Base-by-base conservation (phyloP, 2,888 invertebrate genomes). In the Nezara viridula region DNA sequence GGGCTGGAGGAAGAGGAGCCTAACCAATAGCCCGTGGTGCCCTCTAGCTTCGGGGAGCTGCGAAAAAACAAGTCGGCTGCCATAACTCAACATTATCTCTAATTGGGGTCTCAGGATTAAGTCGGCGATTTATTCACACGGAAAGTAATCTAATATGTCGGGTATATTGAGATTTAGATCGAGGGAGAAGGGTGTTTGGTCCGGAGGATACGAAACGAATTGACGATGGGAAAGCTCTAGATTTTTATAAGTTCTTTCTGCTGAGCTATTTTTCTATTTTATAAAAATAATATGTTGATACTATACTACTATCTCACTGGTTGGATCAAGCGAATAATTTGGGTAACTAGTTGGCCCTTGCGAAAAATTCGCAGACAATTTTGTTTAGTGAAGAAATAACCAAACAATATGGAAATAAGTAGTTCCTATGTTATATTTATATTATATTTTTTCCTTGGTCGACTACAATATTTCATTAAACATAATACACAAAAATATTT, bases 41-140 rank as follows among this genome's bases (percentile, higher is more conserved):
- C 14, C 14, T 21, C 5, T 27, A 14, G 52, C 12, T 4, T 7
- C 4, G 6, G 49, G 19, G 50, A 32, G 16, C 10, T 16, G 19
- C 32, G 9, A 50, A 32, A 32, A 32, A 55, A 86, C 4, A 86
- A 86, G 4, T 14, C 7, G 3, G n/a, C 6, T 86, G 37, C 55
- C n/a, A 86, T 86, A 86, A 86, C 55, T 86, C 86, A 86, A 86
- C 86, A 86, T 86, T 86, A 86, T 86, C 86, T 86, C 32, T 86
- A 86, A 86, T 86, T 86, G 86, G 47, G 52, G 55, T 24, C 55
- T 49, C 16, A 9, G 86, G 86, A 86, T 86, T 86, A 86, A 32
- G 32, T 52, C 50, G 5, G 12, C 21, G 86, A 55, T 81, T 81
- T 86, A 86, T 86, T 86, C 37, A 50, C 12, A 47, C 50, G 32